A percentile compares a stretch with the other conserved stretches of the same genome.
These are phyloP conservation scores for Chelonus formosanus DNA, from an alignment of 2,888 invertebrate species.

Conservation along the genomic window DNA sequence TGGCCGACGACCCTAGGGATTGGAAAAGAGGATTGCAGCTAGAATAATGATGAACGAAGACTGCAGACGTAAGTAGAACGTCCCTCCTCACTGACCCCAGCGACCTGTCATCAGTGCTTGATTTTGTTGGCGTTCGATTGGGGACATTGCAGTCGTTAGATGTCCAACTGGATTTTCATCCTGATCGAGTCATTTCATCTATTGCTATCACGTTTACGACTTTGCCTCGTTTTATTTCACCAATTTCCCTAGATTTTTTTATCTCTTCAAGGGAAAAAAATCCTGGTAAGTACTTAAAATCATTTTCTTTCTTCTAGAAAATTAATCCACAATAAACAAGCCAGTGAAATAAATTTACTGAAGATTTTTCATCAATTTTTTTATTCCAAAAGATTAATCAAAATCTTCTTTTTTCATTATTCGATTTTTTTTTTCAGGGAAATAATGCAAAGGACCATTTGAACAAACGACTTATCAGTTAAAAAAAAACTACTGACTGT, in stretches of 20 bases:
- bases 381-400: too few relatives aligned
- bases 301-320: too few relatives aligned
- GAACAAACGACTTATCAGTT: too few relatives aligned
- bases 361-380: too few relatives aligned
- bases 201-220: slow-evolving; percentile 15
- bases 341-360: too few relatives aligned
- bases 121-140: slow-evolving; percentile 1
- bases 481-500: too few relatives aligned
- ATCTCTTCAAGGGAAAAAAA: not conserved
- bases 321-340: too few relatives aligned
- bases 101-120: slow-evolving; percentile 19
- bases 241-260: slow-evolving; percentile 14
- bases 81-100: not conserved
- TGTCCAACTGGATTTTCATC: slow-evolving; percentile 18
- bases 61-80: too few relatives aligned
- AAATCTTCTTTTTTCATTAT: too few relatives aligned
- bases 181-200: slow-evolving; percentile 17
- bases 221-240: not conserved
- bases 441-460: too few relatives aligned
- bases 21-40: slow-evolving; percentile 19
- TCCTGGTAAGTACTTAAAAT: too few relatives aligned
- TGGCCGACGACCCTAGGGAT: slow-evolving; percentile 18
- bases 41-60: slow-evolving; percentile 24
- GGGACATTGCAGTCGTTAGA: slow-evolving; percentile 19
- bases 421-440: too few relatives aligned